A percentile compares a stretch with the other conserved stretches of the same genome.
phyloP scores from a whole-genome alignment of 2,888 invertebrate species.

The Tryphoninae sp. region DNA sequence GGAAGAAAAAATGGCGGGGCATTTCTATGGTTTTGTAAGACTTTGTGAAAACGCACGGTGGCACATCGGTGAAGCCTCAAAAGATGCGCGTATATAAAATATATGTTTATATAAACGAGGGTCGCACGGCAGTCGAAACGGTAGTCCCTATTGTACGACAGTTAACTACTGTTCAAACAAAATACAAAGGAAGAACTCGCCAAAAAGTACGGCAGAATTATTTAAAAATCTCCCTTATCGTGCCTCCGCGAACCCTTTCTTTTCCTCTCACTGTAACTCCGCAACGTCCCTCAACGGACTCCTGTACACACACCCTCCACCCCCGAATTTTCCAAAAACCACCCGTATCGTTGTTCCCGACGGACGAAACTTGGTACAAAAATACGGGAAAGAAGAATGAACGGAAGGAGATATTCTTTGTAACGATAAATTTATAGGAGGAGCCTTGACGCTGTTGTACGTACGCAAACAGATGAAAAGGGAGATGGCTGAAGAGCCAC shows the following conservation, averaged over 20 bases:
- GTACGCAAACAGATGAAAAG: neutral
- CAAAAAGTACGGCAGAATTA: constrained; percentile 68
- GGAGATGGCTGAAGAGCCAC: no score
- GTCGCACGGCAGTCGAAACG: constrained; percentile 49
- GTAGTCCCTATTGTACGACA: constrained; percentile 63
- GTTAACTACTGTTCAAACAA: constrained; percentile 69
- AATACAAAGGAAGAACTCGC: constrained; percentile 62
- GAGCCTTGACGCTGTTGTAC: neutral
- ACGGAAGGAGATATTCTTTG: no score
- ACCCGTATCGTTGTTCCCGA: neutral
- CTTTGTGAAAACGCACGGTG: constrained; percentile 5
- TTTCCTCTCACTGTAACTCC: neutral
- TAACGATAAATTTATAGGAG: no score
- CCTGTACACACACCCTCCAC: constrained; percentile 24
- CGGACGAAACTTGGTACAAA: neutral
- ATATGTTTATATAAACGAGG: constrained; percentile 37
- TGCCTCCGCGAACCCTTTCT: constrained; percentile 42
- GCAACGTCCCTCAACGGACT: constrained; percentile 13
- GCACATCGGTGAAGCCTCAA: constrained; percentile 13
- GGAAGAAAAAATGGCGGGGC: neutral
- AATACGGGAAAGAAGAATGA: no score
- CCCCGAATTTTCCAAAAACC: constrained; percentile 15
- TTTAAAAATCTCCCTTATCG: constrained; percentile 69
- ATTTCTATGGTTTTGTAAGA: constrained; percentile 14
- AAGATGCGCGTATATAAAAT: neutral